Percentiles rank a stretch among this genome's conserved stretches.
Conservation (phyloP, 2,888 invertebrate species). For the Drosophila flavopinicola region DNA sequence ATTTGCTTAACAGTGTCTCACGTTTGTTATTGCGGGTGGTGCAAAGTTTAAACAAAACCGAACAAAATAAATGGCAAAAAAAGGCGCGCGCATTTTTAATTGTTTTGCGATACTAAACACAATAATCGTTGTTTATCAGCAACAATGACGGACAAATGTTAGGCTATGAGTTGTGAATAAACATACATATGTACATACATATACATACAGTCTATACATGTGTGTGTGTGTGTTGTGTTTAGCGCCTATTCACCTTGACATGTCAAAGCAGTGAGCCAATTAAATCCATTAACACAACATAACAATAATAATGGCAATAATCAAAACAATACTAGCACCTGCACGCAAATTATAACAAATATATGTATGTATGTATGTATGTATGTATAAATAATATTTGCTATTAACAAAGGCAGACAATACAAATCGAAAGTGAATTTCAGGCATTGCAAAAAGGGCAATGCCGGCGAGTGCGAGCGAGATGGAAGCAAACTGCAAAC, state of each 20-base stretch:
- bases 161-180: constrained; percentile 10
- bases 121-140: constrained; percentile 62
- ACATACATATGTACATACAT: not conserved
- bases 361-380: constrained; percentile 24
- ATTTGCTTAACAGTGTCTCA: constrained; percentile 49
- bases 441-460: constrained; percentile 42
- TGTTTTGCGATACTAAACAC: constrained; percentile 54
- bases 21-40: constrained; percentile 47
- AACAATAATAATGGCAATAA: constrained; percentile 34
- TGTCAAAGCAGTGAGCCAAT: constrained; percentile 59
- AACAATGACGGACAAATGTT: constrained; percentile 54
- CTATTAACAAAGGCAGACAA: constrained; percentile 25
- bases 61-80: constrained; percentile 22
- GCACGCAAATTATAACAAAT: constrained; percentile 61
- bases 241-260: constrained; percentile 67
- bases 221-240: constrained; percentile 11
- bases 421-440: constrained; percentile 67
- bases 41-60: constrained; percentile 58
- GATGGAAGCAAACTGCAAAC: constrained; percentile 3
- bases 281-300: constrained; percentile 61
- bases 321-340: constrained; percentile 23
- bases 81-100: constrained; percentile 57
- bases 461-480: constrained; percentile 15
- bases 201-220: too few species aligned
- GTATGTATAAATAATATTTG: constrained; percentile 17